Evolutionary conservation across 2,888 invertebrate genomes (phyloP).

Genomic region (Chaitophorus viminalis): DNA sequence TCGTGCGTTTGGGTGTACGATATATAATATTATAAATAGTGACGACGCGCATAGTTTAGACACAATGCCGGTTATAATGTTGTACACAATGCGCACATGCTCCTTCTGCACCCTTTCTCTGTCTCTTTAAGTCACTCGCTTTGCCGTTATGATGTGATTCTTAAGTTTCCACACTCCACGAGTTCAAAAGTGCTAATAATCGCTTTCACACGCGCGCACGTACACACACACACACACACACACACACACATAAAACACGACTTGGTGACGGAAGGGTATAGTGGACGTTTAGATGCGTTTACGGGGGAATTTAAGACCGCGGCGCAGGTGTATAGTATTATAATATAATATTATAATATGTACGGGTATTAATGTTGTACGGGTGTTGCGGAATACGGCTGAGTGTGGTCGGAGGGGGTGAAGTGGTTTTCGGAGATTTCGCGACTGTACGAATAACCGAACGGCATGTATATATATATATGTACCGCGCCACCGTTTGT

Average conservation of each 20-base stretch:
- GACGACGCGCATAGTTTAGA: background rate
- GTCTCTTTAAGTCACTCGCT: background rate
- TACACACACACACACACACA: background rate
- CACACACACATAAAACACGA: background rate
- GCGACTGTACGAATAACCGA: background rate
- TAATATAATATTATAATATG: no score
- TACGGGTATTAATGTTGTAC: no score
- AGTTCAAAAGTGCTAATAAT: constrained; percentile 42
- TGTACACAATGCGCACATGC: background rate
- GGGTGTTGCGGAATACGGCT: no score
- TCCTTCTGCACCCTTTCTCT: background rate
- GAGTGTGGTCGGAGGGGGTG: background rate
- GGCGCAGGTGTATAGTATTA: no score
- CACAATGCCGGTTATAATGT: background rate
- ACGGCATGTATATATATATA: no score
- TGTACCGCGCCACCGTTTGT: background rate
- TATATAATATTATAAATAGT: background rate
- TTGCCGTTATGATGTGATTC: background rate
- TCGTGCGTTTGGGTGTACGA: background rate
- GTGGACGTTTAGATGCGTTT: background rate
- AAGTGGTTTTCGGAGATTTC: background rate
- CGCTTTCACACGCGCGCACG: background rate
- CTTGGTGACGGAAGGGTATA: no score
- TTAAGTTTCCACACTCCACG: background rate
- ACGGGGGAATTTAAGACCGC: no score